Evolutionary conservation across 2,113 vertebrate species (phyloP).

Genomic region (Piliocolobus tephrosceles): DNA sequence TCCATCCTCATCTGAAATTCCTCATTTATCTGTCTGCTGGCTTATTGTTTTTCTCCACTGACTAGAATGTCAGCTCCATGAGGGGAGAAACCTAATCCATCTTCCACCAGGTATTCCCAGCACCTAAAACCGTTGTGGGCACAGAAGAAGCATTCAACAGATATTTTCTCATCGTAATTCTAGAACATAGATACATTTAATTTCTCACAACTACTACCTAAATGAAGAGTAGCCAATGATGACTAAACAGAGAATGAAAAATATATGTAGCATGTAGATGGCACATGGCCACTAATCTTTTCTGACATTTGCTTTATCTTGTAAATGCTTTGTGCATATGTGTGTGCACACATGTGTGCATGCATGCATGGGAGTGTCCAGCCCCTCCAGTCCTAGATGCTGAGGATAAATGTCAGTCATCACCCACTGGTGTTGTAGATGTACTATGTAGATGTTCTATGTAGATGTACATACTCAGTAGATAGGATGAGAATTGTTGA

Average conservation of each 20-base stretch:
- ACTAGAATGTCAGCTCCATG: rapidly evolving
- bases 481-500: not conserved
- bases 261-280: conserved; percentile 64
- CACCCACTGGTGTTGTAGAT: not conserved
- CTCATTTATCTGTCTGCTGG: not conserved
- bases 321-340: not conserved
- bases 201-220: conserved; percentile 67
- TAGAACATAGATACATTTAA: conserved; percentile 55
- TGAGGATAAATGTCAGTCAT: conserved; percentile 70
- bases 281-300: conserved; percentile 74
- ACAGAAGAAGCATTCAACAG: not conserved
- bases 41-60: not conserved
- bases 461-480: not conserved
- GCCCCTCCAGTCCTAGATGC: conserved; percentile 67
- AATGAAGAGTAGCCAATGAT: not conserved
- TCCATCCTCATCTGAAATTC: not conserved
- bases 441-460: not conserved
- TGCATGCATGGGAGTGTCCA: conserved; percentile 59
- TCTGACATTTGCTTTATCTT: conserved; percentile 76
- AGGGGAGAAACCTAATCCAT: not conserved
- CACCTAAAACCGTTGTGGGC: not conserved
- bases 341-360: too few relatives aligned
- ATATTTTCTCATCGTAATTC: not conserved
- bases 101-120: not conserved
- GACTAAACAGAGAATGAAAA: conserved; percentile 72